Base-by-base conservation (phyloP, 1,140 invertebrate species). In the Episyrphus balteatus region DNA sequence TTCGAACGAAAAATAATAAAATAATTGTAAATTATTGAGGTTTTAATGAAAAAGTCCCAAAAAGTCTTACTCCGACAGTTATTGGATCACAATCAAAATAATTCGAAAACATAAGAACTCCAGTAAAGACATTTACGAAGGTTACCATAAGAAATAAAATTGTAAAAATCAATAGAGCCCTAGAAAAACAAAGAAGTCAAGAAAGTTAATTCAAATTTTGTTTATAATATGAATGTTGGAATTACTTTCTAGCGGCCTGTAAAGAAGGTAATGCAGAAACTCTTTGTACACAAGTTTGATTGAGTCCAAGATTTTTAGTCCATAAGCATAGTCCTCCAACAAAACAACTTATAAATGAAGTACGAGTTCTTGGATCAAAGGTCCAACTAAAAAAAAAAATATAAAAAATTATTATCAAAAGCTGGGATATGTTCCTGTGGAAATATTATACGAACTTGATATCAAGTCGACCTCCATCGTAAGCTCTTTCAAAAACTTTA, bases 51-150 rank as follows among this genome's bases (percentile, higher is more conserved):
- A 44, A 30, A 44, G 3, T 26, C 3, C 8, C 21, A 26, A 5
- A 5, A 26, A 26, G 10, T n/a, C 13, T 68, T 51, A 72, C 73
- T 59, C 75, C 70, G 34, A 73, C 70, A 12, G 67, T 67, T 21
- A 84, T 56, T 0, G 82, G 82, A 65, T 87, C 83, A 59, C 83
- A 86, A 42, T 79, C 71, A 45, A 77, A 62, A 62, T 83, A 86
- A 17, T 75, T 72, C 1, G 81, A 82, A 52, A 76, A 85, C 39
- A 86, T 76, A 2, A 84, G 72, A 15, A 86, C 66, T 10, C 84
- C 84, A 31, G 73, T 78, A 5, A 44, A 15, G 31, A 2, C 26
- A 31, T 30, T 32, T 38, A 30, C 3, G 38, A 42, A 49, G 34
- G 9, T 47, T 8, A 26, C 21, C n/a, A 51, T 55, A 1, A 74